Percentiles rank a stretch among this genome's conserved stretches.
phyloP scores from a whole-genome alignment of 2,888 invertebrate genomes.

The Tribolium freemani region DNA sequence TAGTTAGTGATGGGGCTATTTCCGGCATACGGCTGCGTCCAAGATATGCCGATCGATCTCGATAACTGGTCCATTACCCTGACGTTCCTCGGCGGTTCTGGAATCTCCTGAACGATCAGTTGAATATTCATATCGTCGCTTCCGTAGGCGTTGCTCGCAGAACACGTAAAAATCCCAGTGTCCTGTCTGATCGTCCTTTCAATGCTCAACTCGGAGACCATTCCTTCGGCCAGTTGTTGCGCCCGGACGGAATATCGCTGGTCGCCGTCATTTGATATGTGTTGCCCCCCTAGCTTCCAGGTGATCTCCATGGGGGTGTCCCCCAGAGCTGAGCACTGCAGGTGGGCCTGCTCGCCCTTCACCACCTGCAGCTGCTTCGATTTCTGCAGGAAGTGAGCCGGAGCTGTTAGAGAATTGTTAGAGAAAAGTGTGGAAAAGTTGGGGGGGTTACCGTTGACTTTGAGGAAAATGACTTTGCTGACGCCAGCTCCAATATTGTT shows the following conservation, averaged over 20 bases:
- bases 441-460: slow-evolving; percentile 84
- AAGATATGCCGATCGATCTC: slow-evolving; percentile 86
- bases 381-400: slow-evolving; percentile 88
- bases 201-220: slow-evolving; percentile 88
- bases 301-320: slow-evolving; percentile 89
- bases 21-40: slow-evolving; percentile 91
- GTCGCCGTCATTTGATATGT: slow-evolving; percentile 80
- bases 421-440: background rate
- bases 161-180: slow-evolving; percentile 89
- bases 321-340: slow-evolving; percentile 90
- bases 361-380: slow-evolving; percentile 86
- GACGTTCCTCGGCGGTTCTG: slow-evolving; percentile 90
- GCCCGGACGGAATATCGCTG: slow-evolving; percentile 83
- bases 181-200: slow-evolving; percentile 89
- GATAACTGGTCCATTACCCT: slow-evolving; percentile 89
- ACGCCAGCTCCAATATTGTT: slow-evolving; percentile 93
- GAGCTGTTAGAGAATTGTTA: slow-evolving; percentile 71
- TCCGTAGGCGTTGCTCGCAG: slow-evolving; percentile 91
- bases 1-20: slow-evolving; percentile 91
- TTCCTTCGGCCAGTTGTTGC: slow-evolving; percentile 83
- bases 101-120: slow-evolving; percentile 91
- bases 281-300: slow-evolving; percentile 85
- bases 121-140: slow-evolving; percentile 92
- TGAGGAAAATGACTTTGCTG: slow-evolving; percentile 91
- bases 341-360: slow-evolving; percentile 84